Conservation (phyloP, 2,797 vertebrate species). For the Spea hammondii region DNA sequence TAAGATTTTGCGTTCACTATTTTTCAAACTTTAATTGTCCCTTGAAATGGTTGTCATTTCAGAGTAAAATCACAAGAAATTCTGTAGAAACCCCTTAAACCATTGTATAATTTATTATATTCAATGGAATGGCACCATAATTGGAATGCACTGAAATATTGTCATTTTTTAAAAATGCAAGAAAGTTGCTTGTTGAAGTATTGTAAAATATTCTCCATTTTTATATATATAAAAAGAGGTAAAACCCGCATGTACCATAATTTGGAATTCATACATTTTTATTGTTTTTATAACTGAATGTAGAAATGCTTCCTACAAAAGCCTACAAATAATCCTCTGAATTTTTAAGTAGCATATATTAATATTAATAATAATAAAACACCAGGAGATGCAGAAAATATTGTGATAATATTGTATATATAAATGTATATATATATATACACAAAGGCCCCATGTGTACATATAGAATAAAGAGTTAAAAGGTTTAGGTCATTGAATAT, state of each 20-base stretch:
- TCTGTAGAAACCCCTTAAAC: too few species aligned
- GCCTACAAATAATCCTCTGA: slow-evolving; percentile 58
- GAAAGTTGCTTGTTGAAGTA: background rate
- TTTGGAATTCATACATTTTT: slow-evolving; percentile 42
- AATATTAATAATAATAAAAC: background rate
- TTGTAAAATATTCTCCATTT: background rate
- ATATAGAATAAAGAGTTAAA: slow-evolving; percentile 52
- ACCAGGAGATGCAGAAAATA: slow-evolving; percentile 50
- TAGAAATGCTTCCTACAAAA: slow-evolving; percentile 61
- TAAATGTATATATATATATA: slow-evolving; percentile 48
- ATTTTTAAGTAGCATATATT: slow-evolving; percentile 51
- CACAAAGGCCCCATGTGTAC: slow-evolving; percentile 53
- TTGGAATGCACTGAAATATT: background rate
- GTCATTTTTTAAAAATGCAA: background rate
- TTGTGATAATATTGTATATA: slow-evolving; percentile 52
- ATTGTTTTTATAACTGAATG: slow-evolving; percentile 66
- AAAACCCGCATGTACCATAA: too few species aligned
- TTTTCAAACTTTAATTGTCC: too few species aligned
- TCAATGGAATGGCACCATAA: too few species aligned
- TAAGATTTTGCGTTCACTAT: too few species aligned
- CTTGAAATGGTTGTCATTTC: too few species aligned
- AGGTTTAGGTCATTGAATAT: slow-evolving; percentile 51
- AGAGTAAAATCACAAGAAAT: too few species aligned
- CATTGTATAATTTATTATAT: too few species aligned
- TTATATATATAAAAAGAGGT: too few species aligned